These are phyloP conservation scores for Standfussiana lucernea DNA, from an alignment of 2,888 invertebrate species.

Conservation along the genomic window DNA sequence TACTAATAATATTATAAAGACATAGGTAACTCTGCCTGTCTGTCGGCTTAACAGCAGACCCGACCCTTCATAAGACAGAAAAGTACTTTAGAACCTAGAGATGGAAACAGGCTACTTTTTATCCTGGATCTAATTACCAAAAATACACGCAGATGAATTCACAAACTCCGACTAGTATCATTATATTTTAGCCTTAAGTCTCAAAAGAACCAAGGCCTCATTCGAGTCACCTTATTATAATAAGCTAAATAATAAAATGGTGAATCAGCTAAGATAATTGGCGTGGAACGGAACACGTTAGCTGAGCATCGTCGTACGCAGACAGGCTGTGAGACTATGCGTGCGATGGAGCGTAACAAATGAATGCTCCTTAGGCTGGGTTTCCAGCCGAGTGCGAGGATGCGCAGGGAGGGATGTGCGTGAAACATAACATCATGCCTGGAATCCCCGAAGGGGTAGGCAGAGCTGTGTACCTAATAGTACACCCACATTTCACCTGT, in stretches of 20 bases:
- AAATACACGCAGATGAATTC: neutral
- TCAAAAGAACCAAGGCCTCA: slow-evolving; percentile 38
- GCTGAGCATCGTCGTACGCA: slow-evolving; percentile 46
- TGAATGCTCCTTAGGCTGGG: slow-evolving; percentile 12
- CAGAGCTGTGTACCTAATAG: neutral
- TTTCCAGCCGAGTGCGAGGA: neutral
- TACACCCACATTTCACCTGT: neutral
- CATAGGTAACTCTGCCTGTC: neutral
- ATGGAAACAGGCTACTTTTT: neutral
- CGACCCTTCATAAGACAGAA: neutral
- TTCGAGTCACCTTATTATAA: slow-evolving; percentile 63
- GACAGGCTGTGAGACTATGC: slow-evolving; percentile 56
- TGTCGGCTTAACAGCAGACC: neutral
- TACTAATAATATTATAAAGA: neutral
- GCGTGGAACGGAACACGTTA: slow-evolving; percentile 61
- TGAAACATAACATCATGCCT: neutral
- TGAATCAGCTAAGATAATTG: slow-evolving; percentile 68
- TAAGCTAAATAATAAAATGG: slow-evolving; percentile 61
- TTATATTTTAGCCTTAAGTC: neutral
- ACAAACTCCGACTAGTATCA: neutral
- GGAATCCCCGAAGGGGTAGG: neutral
- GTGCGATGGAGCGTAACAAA: slow-evolving; percentile 53
- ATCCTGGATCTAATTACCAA: neutral
- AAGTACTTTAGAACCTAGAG: neutral
- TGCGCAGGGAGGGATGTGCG: neutral